phyloP scores from a whole-genome alignment of 2,888 invertebrate species.

The Andrena minutula region DNA sequence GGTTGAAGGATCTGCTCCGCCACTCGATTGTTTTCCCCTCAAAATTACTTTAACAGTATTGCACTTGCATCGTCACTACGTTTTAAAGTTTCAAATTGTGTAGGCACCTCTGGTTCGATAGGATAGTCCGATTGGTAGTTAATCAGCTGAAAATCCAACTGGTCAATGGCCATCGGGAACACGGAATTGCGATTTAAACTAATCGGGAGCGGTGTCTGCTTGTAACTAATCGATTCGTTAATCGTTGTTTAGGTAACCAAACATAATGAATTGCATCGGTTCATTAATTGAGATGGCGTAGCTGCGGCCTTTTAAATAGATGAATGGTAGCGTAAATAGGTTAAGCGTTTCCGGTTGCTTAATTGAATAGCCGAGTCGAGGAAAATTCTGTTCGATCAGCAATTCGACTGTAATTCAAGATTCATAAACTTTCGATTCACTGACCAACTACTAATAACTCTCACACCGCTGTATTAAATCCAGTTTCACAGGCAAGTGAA shows the following conservation, averaged over 20 bases:
- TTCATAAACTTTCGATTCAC: too few relatives aligned
- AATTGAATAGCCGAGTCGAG: background rate
- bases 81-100: too few relatives aligned
- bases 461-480: too few relatives aligned
- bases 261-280: slow-evolving; percentile 14
- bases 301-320: background rate
- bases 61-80: too few relatives aligned
- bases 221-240: slow-evolving; percentile 30
- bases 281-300: slow-evolving; percentile 5
- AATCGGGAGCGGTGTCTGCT: slow-evolving; percentile 5
- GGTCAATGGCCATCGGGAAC: background rate
- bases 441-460: too few relatives aligned
- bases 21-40: too few relatives aligned
- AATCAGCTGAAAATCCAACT: background rate
- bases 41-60: too few relatives aligned
- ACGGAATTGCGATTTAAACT: slow-evolving; percentile 17
- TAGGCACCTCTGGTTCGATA: too few relatives aligned
- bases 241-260: slow-evolving; percentile 15
- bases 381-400: background rate
- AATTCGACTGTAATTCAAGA: too few relatives aligned
- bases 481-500: too few relatives aligned
- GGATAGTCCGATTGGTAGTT: too few relatives aligned
- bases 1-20: too few relatives aligned
- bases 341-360: background rate
- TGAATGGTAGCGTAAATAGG: background rate